A percentile compares a stretch with the other conserved stretches of the same genome.
phyloP scores from a whole-genome alignment of 2,797 vertebrate species.

The Podarcis lilfordi region DNA sequence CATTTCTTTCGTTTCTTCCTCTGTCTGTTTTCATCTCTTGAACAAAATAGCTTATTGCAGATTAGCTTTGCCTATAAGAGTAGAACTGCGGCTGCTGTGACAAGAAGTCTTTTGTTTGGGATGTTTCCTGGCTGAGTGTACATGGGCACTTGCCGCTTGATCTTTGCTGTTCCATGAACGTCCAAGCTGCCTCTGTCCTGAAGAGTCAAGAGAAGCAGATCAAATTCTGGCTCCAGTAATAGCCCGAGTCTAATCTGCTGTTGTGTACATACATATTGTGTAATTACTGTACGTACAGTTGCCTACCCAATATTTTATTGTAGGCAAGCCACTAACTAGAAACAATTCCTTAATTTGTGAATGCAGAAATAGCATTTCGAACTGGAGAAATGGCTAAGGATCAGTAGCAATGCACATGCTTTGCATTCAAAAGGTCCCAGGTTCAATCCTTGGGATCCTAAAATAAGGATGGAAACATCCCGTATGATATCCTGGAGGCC shows the following conservation, averaged over 20 bases:
- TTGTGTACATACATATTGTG: background rate
- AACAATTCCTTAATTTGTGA: background rate
- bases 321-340: background rate
- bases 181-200: background rate
- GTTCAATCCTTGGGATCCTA: too few relatives aligned
- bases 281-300: background rate
- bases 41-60: background rate
- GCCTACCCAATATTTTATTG: background rate
- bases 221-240: background rate
- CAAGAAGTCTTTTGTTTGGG: background rate
- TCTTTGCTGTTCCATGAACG: background rate
- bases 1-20: background rate
- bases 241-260: background rate
- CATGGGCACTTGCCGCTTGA: background rate
- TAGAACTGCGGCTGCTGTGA: background rate
- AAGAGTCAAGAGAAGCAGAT: background rate
- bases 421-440: too few relatives aligned
- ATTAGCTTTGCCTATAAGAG: background rate
- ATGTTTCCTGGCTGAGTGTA: background rate
- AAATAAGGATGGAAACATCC: too few relatives aligned
- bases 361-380: background rate
- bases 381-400: background rate
- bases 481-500: too few relatives aligned
- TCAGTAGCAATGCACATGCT: too few relatives aligned
- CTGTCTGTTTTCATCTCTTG: background rate